Evolutionary conservation across 2,797 vertebrate genomes (phyloP).

Genomic region (Hydrophis major): DNA sequence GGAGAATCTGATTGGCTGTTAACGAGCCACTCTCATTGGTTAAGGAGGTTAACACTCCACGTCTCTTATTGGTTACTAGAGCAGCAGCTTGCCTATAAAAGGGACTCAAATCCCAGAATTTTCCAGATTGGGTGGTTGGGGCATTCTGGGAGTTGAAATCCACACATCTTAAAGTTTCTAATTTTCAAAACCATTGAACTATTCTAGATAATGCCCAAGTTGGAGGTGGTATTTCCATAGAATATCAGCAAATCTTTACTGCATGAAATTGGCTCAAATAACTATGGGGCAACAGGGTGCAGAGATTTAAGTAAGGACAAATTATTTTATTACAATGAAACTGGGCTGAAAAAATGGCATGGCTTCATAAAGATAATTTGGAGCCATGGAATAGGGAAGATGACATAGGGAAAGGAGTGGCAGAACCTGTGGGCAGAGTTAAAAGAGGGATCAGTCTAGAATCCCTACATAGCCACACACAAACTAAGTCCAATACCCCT

Average conservation of each 20-base stretch:
- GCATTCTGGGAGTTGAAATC: too few species aligned
- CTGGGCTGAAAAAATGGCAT: background rate
- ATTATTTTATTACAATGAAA: background rate
- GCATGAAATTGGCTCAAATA: background rate
- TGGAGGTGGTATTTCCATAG: background rate
- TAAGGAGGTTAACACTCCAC: too few species aligned
- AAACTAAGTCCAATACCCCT: background rate
- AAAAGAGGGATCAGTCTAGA: background rate
- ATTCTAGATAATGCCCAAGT: background rate
- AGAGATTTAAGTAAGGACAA: background rate
- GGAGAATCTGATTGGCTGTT: too few species aligned
- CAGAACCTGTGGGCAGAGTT: background rate
- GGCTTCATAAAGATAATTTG: background rate
- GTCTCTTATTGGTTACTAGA: too few species aligned
- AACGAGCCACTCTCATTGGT: too few species aligned
- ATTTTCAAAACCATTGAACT: background rate
- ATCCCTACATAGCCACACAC: background rate
- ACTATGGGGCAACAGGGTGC: background rate
- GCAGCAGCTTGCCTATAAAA: too few species aligned
- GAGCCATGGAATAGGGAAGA: background rate
- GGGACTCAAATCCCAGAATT: too few species aligned
- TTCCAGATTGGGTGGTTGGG: too few species aligned
- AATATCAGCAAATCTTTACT: background rate
- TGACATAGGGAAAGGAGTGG: background rate
- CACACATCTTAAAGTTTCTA: too few species aligned